Conservation (phyloP, 2,113 vertebrate species). For the Paedocypris sp. region DNA sequence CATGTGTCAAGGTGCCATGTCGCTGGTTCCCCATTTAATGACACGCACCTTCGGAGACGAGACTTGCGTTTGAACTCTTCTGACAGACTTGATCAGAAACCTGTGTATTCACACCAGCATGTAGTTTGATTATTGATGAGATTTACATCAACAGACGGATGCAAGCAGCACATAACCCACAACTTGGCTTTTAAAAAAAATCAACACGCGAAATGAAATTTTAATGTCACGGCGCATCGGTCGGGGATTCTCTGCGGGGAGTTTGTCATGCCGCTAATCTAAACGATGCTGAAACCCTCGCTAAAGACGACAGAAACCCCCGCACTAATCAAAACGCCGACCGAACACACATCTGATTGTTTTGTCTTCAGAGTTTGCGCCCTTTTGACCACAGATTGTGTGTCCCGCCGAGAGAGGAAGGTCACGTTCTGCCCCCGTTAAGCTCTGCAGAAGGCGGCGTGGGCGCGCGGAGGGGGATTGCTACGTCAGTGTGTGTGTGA, state of each 20-base stretch:
- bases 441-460: neutral
- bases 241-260: no score
- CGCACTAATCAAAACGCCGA: neutral
- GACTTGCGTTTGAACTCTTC: no score
- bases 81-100: no score
- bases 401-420: neutral
- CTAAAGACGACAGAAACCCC: neutral
- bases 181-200: no score
- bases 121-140: no score
- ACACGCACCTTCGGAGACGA: neutral
- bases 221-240: no score
- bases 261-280: no score
- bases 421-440: neutral
- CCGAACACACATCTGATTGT: neutral
- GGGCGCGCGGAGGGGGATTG: neutral
- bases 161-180: no score
- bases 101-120: no score
- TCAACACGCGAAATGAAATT: no score
- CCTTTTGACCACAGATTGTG: neutral
- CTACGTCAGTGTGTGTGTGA: neutral
- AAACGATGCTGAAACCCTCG: no score
- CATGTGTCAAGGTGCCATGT: constrained; percentile 11
- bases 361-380: neutral
- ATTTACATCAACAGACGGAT: no score
- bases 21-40: neutral